phyloP scores from a whole-genome alignment of 2,797 vertebrate species.

The Nasua narica region DNA sequence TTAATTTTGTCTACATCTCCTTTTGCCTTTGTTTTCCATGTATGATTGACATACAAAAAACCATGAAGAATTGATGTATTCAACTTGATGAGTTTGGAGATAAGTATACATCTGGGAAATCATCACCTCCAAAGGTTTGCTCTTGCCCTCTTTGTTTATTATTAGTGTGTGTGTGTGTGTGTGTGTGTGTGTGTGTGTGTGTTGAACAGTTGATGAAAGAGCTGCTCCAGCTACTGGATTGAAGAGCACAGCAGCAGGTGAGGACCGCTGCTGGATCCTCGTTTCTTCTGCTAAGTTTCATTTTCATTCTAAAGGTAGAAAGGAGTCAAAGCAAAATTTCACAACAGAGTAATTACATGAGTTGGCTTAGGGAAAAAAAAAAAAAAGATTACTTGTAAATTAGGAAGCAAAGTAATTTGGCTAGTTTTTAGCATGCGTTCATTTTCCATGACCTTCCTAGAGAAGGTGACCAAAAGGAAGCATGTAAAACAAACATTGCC shows the following conservation, averaged over 20 bases:
- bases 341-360: background rate
- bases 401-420: background rate
- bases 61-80: background rate
- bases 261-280: background rate
- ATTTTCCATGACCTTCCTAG: background rate
- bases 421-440: background rate
- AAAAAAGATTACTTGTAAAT: background rate
- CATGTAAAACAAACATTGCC: background rate
- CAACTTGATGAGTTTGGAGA: background rate
- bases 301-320: constrained; percentile 29
- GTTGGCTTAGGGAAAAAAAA: background rate
- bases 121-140: background rate
- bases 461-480: constrained; percentile 1
- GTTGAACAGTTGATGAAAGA: background rate
- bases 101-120: background rate
- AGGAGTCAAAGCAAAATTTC: background rate
- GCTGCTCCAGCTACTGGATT: background rate
- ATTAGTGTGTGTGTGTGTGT: background rate
- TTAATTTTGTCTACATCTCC: background rate
- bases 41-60: background rate
- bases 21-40: background rate
- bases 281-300: background rate
- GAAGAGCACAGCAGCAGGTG: no score
- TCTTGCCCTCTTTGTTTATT: background rate
- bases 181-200: background rate